Evolutionary conservation across 2,888 invertebrate species (phyloP).

Genomic region (Rosalia funebris): DNA sequence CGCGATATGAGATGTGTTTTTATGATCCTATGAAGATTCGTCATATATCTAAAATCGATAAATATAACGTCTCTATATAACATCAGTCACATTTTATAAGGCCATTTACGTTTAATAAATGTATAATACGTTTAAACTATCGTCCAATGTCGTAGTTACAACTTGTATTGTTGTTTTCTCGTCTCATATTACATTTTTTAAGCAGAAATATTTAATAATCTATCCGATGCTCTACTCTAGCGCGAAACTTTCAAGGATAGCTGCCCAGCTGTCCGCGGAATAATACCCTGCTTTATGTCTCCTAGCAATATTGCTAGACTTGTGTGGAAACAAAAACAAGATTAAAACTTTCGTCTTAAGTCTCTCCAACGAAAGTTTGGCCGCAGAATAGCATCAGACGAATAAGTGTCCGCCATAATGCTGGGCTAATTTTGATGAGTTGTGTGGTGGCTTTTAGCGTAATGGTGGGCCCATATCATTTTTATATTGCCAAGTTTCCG

Average conservation of each 20-base stretch:
- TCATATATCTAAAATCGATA: too few species aligned
- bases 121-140: too few species aligned
- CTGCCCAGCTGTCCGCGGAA: neutral
- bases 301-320: neutral
- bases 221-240: neutral
- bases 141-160: too few species aligned
- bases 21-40: too few species aligned
- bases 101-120: too few species aligned
- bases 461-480: too few species aligned
- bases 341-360: conserved; percentile 25
- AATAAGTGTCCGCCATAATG: conserved; percentile 16
- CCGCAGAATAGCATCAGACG: conserved; percentile 12
- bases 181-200: too few species aligned
- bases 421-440: conserved; percentile 24
- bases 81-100: too few species aligned
- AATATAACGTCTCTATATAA: too few species aligned
- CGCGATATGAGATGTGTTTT: too few species aligned
- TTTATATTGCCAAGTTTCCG: neutral
- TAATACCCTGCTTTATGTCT: neutral
- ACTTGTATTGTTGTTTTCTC: too few species aligned
- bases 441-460: too few species aligned
- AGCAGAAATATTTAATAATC: neutral
- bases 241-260: neutral
- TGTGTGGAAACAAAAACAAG: conserved; percentile 16
- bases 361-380: conserved; percentile 14